Evolutionary conservation across 1,140 invertebrate genomes (phyloP), one percentile per base, ranked within the genome.

Genomic region (Heliconius himera): DNA sequence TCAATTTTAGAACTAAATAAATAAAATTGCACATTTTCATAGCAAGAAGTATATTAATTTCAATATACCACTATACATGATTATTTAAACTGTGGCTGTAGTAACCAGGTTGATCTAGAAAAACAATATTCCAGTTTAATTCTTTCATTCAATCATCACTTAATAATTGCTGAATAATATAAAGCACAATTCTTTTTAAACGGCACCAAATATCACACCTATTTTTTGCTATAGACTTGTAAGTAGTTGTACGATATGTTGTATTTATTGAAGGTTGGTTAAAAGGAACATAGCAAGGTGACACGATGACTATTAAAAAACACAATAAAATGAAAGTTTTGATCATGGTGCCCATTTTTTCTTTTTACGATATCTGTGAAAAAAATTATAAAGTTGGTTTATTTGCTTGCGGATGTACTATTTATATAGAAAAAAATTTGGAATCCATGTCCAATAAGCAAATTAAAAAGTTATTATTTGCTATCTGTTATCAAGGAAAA

Each of bases 181-280:
- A 90, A 9, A 89, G 77, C 22, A 81, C 84, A 11, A 90, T 84
- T 83, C 77, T 87, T 81, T 81, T 78, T 8, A 89, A 66, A 81
- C 84, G 85, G 74, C 88, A 90, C 81, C 82, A 90, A 73, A 84
- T 87, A 46, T 84, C 84, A 76, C 86, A 88, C 20, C 81, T 54
- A 18, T 29, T 29, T 70, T 20, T 70, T 71, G 66, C 77, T 74
- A 71, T 82, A 51, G 36, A 6, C 22, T 72, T 49, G 22, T 29
- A 26, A 66, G 49, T 54, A 70, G 51, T 66, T 26, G 70, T 33
- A 8, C 73, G 56, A 76, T 66, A 77, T 41, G 72, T 70, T 26
- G 22, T 26, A 26, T 29, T 56, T 11, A 77, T 82, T n/a, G 84
- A 75, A 56, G 70, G 74, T 74, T 46, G 70, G 18, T 74, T 29